Evolutionary conservation across 2,888 invertebrate species (phyloP).

Genomic region (Venusia cambrica): DNA sequence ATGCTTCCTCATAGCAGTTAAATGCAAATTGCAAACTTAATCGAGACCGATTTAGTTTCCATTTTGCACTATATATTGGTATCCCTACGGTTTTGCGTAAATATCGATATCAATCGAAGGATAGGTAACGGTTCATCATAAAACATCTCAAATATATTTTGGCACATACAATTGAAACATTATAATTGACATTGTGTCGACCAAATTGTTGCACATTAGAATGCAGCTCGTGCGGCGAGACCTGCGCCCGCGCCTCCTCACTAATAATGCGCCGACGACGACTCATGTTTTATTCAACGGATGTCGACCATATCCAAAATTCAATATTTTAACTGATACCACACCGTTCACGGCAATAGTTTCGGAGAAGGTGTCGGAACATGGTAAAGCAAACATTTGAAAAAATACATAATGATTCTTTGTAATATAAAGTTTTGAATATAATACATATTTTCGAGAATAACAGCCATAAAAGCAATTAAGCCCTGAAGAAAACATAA

Average conservation of each 20-base stretch:
- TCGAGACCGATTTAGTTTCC: too few relatives aligned
- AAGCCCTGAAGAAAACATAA: slow-evolving; percentile 32
- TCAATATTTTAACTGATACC: slow-evolving; percentile 47
- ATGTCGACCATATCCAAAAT: slow-evolving; percentile 56
- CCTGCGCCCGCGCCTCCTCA: slow-evolving; percentile 56
- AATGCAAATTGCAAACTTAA: too few relatives aligned
- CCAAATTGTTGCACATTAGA: slow-evolving; percentile 61
- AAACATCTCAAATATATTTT: slow-evolving; percentile 49
- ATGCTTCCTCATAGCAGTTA: too few relatives aligned
- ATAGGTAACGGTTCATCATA: slow-evolving; percentile 35
- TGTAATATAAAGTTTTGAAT: too few relatives aligned
- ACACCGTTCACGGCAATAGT: slow-evolving; percentile 20
- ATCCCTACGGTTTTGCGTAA: too few relatives aligned
- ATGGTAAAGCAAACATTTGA: slow-evolving; percentile 9
- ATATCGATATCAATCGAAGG: slow-evolving; percentile 41
- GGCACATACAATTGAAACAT: slow-evolving; percentile 54
- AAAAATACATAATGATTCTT: not conserved
- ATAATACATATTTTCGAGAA: not conserved
- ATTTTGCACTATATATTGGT: too few relatives aligned
- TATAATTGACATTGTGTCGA: slow-evolving; percentile 54
- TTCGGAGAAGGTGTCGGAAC: slow-evolving; percentile 32
- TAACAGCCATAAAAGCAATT: slow-evolving; percentile 13
- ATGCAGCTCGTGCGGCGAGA: slow-evolving; percentile 73
- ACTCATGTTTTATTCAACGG: slow-evolving; percentile 71
- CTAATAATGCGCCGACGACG: slow-evolving; percentile 62